Evolutionary conservation across 2,797 vertebrate species (phyloP).

Genomic region (Enteromius radiatus): DNA sequence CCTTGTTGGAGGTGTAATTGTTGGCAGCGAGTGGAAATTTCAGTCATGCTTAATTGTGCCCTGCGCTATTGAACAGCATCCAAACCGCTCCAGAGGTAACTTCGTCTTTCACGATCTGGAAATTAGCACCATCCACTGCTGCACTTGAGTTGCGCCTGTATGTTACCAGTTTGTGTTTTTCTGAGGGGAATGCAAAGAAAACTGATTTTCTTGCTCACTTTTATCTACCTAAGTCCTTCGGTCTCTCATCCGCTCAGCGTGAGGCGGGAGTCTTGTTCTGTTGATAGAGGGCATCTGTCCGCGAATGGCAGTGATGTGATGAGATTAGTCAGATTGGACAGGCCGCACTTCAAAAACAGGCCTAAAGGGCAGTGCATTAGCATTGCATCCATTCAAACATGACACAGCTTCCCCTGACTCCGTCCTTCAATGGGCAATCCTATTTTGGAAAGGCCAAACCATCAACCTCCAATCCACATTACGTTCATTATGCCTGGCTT

Average conservation of each 20-base stretch:
- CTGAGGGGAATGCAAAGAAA: neutral
- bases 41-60: constrained; percentile 8
- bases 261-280: constrained; percentile 45
- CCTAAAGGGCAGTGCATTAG: constrained; percentile 68
- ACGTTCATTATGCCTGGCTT: constrained; percentile 61
- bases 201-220: neutral
- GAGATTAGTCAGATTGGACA: constrained; percentile 69
- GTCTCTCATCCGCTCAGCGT: constrained; percentile 20
- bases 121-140: constrained; percentile 23
- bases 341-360: constrained; percentile 62
- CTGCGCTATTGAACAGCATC: constrained; percentile 40
- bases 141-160: neutral
- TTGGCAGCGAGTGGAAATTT: constrained; percentile 28
- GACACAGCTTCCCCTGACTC: constrained; percentile 64
- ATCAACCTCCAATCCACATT: constrained; percentile 57
- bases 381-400: constrained; percentile 69
- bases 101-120: constrained; percentile 16
- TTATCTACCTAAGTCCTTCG: constrained; percentile 5
- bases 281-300: constrained; percentile 69
- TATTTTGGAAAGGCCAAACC: constrained; percentile 59
- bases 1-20: constrained; percentile 42
- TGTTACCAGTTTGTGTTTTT: constrained; percentile 13
- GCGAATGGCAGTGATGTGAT: constrained; percentile 67
- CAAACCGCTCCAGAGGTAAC: constrained; percentile 40
- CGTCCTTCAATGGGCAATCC: constrained; percentile 64